Conservation (phyloP, 2,797 vertebrate genomes). For the Enteromius paludinosus region DNA sequence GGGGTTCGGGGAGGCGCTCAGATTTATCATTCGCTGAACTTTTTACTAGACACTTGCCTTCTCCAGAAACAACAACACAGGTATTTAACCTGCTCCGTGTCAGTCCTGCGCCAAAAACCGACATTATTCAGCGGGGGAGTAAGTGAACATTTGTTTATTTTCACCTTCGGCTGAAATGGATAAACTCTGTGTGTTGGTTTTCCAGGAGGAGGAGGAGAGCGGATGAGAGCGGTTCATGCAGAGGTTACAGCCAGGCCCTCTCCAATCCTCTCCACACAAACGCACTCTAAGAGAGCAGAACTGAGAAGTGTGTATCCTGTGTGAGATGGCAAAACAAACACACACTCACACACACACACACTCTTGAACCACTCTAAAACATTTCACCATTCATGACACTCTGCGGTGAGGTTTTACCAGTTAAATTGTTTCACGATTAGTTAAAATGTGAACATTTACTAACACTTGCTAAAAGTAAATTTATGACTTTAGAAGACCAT, state of each 20-base stretch:
- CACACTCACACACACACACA: no score
- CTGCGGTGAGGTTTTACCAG: background rate
- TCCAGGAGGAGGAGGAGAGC: slow-evolving; percentile 73
- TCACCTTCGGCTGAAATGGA: slow-evolving; percentile 75
- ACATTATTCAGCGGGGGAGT: slow-evolving; percentile 73
- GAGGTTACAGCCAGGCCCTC: slow-evolving; percentile 76
- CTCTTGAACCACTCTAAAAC: background rate
- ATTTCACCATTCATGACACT: background rate
- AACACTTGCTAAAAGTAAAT: background rate
- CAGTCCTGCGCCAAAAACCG: slow-evolving; percentile 70
- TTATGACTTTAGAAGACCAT: no score
- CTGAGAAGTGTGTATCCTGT: background rate
- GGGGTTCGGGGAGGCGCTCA: slow-evolving; percentile 51
- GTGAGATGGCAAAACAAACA: no score
- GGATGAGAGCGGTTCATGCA: slow-evolving; percentile 82
- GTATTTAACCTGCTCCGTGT: slow-evolving; percentile 76
- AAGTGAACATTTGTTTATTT: slow-evolving; percentile 79
- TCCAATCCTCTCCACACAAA: background rate
- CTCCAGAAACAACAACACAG: slow-evolving; percentile 75
- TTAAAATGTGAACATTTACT: background rate
- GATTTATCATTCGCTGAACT: slow-evolving; percentile 75
- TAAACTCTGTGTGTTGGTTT: slow-evolving; percentile 73
- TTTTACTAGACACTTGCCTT: slow-evolving; percentile 74
- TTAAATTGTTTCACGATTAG: no score
- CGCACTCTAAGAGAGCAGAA: background rate